Percentiles rank a stretch among this genome's conserved stretches.
These are phyloP conservation scores for Clarias macrocephalus DNA, from an alignment of 2,113 vertebrate species.

Conservation along the genomic window DNA sequence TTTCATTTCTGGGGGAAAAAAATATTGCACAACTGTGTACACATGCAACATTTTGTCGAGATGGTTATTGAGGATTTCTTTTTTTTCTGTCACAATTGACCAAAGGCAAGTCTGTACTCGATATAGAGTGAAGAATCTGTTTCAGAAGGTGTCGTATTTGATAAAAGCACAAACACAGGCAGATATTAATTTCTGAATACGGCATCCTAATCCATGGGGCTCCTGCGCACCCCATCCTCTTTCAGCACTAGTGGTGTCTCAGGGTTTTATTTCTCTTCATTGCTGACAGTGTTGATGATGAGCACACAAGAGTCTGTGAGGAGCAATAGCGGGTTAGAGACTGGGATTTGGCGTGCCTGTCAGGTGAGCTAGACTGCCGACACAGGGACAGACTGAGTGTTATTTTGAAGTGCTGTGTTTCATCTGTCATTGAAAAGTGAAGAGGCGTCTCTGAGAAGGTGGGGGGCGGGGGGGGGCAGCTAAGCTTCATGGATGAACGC, in stretches of 20 bases:
- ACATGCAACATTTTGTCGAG: not conserved
- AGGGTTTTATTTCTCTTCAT: not conserved
- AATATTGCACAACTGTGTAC: not conserved
- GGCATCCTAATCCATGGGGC: not conserved
- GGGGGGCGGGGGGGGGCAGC: not conserved
- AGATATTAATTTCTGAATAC: not conserved
- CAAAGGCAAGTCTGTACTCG: not conserved
- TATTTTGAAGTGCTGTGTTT: conserved; percentile 44
- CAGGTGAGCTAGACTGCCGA: conserved; percentile 23
- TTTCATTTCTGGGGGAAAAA: not conserved
- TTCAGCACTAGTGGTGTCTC: not conserved
- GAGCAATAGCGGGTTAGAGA: conserved; percentile 13
- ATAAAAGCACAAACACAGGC: not conserved
- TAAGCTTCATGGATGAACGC: conserved; percentile 28
- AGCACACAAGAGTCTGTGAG: not conserved
- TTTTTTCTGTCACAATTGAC: not conserved
- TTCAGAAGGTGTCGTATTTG: not conserved
- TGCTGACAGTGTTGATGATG: conserved; percentile 24
- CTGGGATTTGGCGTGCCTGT: conserved; percentile 27
- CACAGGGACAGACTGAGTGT: conserved; percentile 12
- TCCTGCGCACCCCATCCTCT: not conserved
- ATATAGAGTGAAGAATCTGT: not conserved
- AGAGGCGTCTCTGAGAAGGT: not conserved
- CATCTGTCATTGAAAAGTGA: conserved; percentile 22
- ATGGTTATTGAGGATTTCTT: too few relatives aligned